Conservation (phyloP, 1,140 invertebrate genomes). For the Linepithema humile region DNA sequence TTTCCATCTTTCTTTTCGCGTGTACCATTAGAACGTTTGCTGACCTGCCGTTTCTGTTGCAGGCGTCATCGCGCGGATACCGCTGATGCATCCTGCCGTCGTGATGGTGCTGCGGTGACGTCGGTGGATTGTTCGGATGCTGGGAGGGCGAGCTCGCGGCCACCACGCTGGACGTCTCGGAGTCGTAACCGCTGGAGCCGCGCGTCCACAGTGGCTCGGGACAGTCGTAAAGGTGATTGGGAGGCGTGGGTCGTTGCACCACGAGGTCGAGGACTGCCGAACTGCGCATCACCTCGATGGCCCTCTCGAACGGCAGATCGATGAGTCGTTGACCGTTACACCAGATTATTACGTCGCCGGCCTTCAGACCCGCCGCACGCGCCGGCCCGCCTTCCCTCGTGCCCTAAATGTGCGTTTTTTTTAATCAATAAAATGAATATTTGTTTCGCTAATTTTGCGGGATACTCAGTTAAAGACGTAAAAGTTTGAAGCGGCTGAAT, state of each 20-base stretch:
- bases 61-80: slow-evolving; percentile 67
- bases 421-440: background rate
- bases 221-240: slow-evolving; percentile 80
- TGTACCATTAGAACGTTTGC: background rate
- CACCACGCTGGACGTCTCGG: slow-evolving; percentile 78
- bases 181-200: slow-evolving; percentile 82
- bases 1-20: background rate
- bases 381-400: slow-evolving; percentile 96
- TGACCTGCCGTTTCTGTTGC: slow-evolving; percentile 77
- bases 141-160: slow-evolving; percentile 75
- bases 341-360: slow-evolving; percentile 96
- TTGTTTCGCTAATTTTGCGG: background rate
- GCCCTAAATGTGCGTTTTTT: slow-evolving; percentile 86
- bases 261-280: slow-evolving; percentile 79
- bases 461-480: background rate
- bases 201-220: slow-evolving; percentile 80
- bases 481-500: too few relatives aligned
- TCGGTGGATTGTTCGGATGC: slow-evolving; percentile 71
- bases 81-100: slow-evolving; percentile 67
- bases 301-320: slow-evolving; percentile 81
- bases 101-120: slow-evolving; percentile 75
- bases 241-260: slow-evolving; percentile 78
- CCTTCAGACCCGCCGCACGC: slow-evolving; percentile 92
- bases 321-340: slow-evolving; percentile 90
- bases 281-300: slow-evolving; percentile 81